A percentile compares a stretch with the other conserved stretches of the same genome.
Conservation (phyloP, 2,113 vertebrate genomes). For the Ictalurus furcatus region DNA sequence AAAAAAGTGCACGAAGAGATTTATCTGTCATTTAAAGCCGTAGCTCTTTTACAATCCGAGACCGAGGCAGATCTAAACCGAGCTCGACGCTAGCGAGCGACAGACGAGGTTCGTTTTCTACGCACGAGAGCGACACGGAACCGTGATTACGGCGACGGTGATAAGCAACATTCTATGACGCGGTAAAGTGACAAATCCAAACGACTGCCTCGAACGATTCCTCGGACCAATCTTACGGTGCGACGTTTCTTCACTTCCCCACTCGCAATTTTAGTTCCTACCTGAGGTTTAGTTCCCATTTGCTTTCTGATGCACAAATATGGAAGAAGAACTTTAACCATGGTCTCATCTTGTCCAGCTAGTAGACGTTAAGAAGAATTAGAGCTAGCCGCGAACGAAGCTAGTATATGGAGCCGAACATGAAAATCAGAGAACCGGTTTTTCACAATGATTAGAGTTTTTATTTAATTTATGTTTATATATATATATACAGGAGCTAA, state of each 20-base stretch:
- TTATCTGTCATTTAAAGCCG: slow-evolving; percentile 63
- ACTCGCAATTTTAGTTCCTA: not conserved
- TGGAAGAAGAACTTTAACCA: not conserved
- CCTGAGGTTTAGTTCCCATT: not conserved
- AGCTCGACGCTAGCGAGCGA: not conserved
- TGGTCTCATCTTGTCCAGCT: no score
- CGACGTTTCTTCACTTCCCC: not conserved
- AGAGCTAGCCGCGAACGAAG: no score
- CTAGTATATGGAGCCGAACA: no score
- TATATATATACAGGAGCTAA: no score
- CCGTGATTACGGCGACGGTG: no score
- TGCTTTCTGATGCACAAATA: no score
- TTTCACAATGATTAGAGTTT: no score
- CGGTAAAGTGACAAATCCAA: not conserved
- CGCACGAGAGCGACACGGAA: no score
- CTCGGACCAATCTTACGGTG: not conserved
- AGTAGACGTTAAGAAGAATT: no score
- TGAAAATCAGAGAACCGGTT: no score
- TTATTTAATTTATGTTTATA: no score
- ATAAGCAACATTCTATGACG: no score
- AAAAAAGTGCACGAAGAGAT: slow-evolving; percentile 50
- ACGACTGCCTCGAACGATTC: not conserved
- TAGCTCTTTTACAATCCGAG: slow-evolving; percentile 65
- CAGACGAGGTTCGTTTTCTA: not conserved
- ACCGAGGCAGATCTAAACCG: slow-evolving; percentile 56